Conservation (phyloP, 2,113 vertebrate species). For the Thamnaconus septentrionalis region DNA sequence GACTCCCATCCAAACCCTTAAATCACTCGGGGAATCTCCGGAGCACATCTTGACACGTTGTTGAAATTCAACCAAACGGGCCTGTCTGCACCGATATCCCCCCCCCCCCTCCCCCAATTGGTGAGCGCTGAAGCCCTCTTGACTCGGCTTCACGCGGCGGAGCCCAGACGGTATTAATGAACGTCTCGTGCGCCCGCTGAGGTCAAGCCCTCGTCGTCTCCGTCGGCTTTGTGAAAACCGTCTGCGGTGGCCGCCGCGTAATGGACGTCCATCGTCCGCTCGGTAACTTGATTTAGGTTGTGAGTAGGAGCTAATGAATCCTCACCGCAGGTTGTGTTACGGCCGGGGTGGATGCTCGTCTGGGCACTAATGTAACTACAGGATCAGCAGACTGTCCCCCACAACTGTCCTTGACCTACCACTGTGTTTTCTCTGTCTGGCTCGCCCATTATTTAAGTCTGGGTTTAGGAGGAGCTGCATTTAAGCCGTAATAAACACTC, state of each 20-base stretch:
- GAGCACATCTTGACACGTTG: conserved; percentile 19
- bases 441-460: conserved; percentile 45
- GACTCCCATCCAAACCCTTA: conserved; percentile 3
- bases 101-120: neutral
- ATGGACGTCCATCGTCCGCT: conserved; percentile 34
- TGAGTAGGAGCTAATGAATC: conserved; percentile 29
- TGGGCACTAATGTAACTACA: conserved; percentile 34
- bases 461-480: conserved; percentile 48
- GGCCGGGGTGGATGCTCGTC: conserved; percentile 23
- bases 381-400: conserved; percentile 20
- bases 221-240: neutral
- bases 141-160: neutral
- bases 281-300: conserved; percentile 35
- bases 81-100: neutral
- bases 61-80: conserved; percentile 9
- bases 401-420: conserved; percentile 37
- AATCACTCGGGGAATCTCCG: conserved; percentile 14
- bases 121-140: no score
- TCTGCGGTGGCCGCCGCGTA: conserved; percentile 17
- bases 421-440: conserved; percentile 28
- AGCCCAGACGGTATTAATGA: no score
- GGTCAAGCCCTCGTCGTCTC: no score
- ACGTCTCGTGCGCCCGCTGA: no score
- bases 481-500: conserved; percentile 48
- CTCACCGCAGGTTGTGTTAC: conserved; percentile 33